Evolutionary conservation across 1,140 invertebrate genomes (phyloP).

Genomic region (Drosophila repletoides): DNA sequence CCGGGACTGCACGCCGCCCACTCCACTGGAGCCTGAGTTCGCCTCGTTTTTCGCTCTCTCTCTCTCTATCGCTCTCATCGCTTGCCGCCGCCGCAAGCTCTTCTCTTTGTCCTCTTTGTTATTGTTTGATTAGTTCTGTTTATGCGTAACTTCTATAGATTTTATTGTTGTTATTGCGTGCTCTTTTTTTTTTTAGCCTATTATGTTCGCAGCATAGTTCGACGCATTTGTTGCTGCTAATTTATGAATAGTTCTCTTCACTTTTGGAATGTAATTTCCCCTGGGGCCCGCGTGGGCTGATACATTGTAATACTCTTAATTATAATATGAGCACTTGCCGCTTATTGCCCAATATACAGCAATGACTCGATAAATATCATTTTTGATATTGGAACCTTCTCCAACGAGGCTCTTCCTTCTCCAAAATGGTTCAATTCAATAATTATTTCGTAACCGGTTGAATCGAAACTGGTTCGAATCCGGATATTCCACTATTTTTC

Average conservation of each 20-base stretch:
- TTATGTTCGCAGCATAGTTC: conserved; percentile 12
- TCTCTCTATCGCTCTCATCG: background rate
- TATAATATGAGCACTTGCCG: conserved; percentile 21
- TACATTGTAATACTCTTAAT: conserved; percentile 33
- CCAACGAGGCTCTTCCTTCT: too few relatives aligned
- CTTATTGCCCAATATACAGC: too few relatives aligned
- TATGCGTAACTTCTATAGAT: conserved; percentile 27
- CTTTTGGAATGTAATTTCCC: conserved; percentile 21
- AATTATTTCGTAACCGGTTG: too few relatives aligned
- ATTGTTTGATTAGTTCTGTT: conserved; percentile 43
- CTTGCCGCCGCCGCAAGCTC: too few relatives aligned
- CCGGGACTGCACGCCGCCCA: conserved; percentile 29
- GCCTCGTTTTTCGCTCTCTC: background rate
- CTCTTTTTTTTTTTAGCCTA: conserved; percentile 17
- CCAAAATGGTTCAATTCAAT: too few relatives aligned
- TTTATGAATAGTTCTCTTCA: conserved; percentile 15
- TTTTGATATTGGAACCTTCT: too few relatives aligned
- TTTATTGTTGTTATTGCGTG: conserved; percentile 12
- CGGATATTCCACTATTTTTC: too few relatives aligned
- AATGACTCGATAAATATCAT: too few relatives aligned
- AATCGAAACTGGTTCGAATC: too few relatives aligned
- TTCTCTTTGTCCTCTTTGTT: too few relatives aligned
- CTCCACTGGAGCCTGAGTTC: conserved; percentile 36
- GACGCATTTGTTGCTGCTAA: conserved; percentile 18
- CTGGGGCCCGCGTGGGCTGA: conserved; percentile 3